Conservation (phyloP, 1,140 invertebrate genomes). For the Ostrea edulis region DNA sequence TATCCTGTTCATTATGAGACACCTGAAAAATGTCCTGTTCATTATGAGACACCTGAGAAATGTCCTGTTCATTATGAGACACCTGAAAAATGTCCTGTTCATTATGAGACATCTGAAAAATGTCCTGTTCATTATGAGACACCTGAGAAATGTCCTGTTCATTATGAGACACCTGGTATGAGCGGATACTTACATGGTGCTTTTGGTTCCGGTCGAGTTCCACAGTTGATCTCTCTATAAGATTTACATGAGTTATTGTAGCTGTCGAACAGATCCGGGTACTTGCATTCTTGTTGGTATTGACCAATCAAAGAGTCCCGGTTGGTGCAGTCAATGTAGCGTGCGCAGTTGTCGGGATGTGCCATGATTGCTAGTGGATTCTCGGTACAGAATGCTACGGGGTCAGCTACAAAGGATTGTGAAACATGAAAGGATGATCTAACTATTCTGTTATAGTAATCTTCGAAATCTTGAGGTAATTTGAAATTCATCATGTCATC, state of each 20-base stretch:
- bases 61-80: too few species aligned
- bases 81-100: too few species aligned
- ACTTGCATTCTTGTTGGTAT: constrained; percentile 68
- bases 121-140: too few species aligned
- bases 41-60: too few species aligned
- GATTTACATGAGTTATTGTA: constrained; percentile 62
- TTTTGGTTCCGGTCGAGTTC: constrained; percentile 56
- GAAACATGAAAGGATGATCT: background rate
- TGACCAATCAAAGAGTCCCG: constrained; percentile 45
- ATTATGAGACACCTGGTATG: background rate
- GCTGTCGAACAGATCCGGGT: constrained; percentile 66
- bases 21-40: too few species aligned
- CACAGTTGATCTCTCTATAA: constrained; percentile 62
- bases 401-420: constrained; percentile 52
- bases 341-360: constrained; percentile 65
- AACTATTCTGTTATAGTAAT: background rate
- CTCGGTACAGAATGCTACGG: constrained; percentile 59
- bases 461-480: too few species aligned
- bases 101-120: too few species aligned
- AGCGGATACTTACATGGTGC: constrained; percentile 60
- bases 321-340: constrained; percentile 65
- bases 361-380: constrained; percentile 62
- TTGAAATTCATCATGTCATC: too few species aligned
- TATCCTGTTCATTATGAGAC: too few species aligned
- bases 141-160: too few species aligned